A percentile compares a stretch with the other conserved stretches of the same genome.
Evolutionary conservation across 2,797 vertebrate species (phyloP).

Genomic region (Ibycter americanus): DNA sequence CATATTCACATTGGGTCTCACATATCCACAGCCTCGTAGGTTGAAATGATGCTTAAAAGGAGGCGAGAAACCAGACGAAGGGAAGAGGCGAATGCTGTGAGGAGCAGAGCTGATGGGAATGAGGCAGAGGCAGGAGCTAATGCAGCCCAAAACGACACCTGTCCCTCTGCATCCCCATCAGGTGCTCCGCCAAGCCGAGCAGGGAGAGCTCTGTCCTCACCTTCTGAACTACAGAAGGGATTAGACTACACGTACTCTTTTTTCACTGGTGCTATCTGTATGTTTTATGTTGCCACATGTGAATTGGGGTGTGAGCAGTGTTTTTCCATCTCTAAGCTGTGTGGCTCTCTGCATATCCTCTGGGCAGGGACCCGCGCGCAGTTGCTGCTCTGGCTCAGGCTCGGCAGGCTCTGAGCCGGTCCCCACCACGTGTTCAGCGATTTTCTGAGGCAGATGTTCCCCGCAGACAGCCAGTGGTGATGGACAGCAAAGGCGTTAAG

Average conservation of each 20-base stretch:
- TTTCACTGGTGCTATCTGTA: not conserved
- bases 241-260: not conserved
- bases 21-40: not conserved
- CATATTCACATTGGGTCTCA: not conserved
- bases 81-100: not conserved
- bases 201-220: too few species aligned
- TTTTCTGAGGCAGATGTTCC: not conserved
- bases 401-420: not conserved
- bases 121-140: not conserved
- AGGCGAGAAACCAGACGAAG: not conserved
- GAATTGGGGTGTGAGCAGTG: not conserved
- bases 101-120: not conserved
- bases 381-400: not conserved
- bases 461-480: not conserved
- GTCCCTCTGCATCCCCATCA: not conserved
- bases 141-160: not conserved
- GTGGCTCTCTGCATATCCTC: not conserved
- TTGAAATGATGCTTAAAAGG: not conserved
- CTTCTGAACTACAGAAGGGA: not conserved
- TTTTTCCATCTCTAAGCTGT: not conserved
- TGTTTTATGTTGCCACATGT: not conserved
- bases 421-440: rapidly evolving
- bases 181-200: not conserved
- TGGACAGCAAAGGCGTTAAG: not conserved
- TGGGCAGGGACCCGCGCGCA: not conserved